Base-by-base conservation (phyloP, 2,888 invertebrate species). In the Quadroppia sp. region DNA sequence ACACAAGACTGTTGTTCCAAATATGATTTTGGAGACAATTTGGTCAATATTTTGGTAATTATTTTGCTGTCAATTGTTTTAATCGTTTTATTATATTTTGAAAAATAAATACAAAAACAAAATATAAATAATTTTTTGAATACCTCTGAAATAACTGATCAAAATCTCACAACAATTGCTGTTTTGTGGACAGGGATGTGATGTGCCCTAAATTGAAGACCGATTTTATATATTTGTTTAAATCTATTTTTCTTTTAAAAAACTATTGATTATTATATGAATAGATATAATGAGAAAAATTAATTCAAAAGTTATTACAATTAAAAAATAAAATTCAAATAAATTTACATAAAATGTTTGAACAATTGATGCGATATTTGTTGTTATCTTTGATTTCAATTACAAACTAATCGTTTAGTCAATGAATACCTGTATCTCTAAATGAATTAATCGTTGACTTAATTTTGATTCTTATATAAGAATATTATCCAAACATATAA, bases 11-110 rank as follows among this genome's bases (percentile, higher is more conserved):
- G 59, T 32, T 61, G 59, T 30, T 61, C 59, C n/a, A 11, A n/a
- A 61, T 61, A 30, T 15, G 59, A 61, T 30, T 61, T 61, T 15
- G 59, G 59, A 61, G 30, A 61, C 3, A 25, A 25, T 30, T 11
- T 4, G 1, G 25, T 61, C 32, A 61, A 61, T 61, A 17, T 25
- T 7, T 61, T 61, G 13, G 59, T 61, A 15, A 32, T 61, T 30
- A 30, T 61, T 32, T 61, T 61, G 6, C 17, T 61, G 1, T 3
- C 15, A 2, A 61, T 32, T 11, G 28, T 25, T 30, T 32, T 61
- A 32, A 11, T 61, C 15, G 3, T 61, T 61, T 25, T 61, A 30
- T 30, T 30, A 6, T 30, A 61, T 32, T 28, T 61, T 9, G 59
- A 61, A n/a, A 61, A 42, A 9, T 11, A 42, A 42, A 56, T 20